phyloP scores from a whole-genome alignment of 2,797 vertebrate species.

The Myioborus melanocephalus region DNA sequence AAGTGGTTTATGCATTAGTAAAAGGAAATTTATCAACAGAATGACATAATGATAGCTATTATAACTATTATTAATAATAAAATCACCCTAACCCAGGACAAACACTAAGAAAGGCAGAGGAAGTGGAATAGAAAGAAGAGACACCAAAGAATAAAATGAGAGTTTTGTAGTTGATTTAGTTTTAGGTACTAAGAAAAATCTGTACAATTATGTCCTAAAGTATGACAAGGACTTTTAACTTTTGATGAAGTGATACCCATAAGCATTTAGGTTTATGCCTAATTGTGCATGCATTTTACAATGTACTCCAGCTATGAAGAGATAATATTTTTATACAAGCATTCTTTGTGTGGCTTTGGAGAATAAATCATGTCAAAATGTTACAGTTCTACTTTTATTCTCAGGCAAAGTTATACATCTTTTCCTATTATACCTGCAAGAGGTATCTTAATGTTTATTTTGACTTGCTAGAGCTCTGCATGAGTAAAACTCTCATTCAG shows the following conservation, averaged over 20 bases:
- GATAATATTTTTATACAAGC: not conserved
- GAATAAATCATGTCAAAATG: not conserved
- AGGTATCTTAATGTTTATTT: not conserved
- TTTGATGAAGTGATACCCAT: not conserved
- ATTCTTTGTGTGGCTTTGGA: not conserved
- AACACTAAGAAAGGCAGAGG: not conserved
- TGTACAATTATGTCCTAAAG: not conserved
- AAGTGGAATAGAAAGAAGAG: not conserved
- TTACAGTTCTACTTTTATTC: not conserved
- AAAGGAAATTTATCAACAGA: not conserved
- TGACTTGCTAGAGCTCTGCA: not conserved
- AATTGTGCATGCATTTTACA: not conserved
- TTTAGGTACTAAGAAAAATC: not conserved
- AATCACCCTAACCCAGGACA: not conserved
- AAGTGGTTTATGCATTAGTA: not conserved
- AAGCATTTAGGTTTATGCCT: not conserved
- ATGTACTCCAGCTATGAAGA: not conserved
- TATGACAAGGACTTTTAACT: not conserved
- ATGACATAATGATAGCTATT: not conserved
- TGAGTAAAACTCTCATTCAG: not conserved
- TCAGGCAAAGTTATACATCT: fast-evolving
- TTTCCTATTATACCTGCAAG: not conserved
- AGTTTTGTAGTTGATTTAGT: not conserved
- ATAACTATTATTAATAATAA: not conserved
- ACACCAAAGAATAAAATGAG: not conserved